Base-by-base conservation (phyloP, 2,797 vertebrate species). In the Mycteria americana region DNA sequence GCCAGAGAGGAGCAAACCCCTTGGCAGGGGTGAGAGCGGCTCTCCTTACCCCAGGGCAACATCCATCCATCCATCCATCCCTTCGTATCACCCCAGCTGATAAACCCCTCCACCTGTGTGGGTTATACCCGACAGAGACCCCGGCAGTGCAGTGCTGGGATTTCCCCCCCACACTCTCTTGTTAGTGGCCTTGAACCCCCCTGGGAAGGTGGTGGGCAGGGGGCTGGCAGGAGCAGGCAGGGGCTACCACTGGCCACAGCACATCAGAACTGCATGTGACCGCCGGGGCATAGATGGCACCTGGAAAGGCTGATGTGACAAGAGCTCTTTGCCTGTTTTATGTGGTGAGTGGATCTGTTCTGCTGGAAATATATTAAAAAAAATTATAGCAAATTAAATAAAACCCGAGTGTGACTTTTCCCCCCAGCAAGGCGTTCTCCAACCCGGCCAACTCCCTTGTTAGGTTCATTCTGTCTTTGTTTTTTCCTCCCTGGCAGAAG, bases 241-340 rank as follows among this genome's bases (percentile, higher is more conserved):
- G 62, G 59, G 18, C 46, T 64, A 43, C 18, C 45, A 37, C 28
- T 0, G 2, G 8, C 76, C 16, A 16, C 45, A 65, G 54, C 69
- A 60, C 74, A 62, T n/a, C 72, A 75, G 81, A 69, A 57, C 62
- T 0, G 0, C 2, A 11, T 30, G 62, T 0, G 6, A 28, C 31
- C 2, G 5, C 53, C 1, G 2, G n/a, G 46, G 24, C 8, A 10
- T 0, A 0, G 43, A 8, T 9, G 22, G 60, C 37, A 24, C 5
- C 25, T 56, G 48, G n/a, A 72, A 77, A 68, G 14, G 64, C 27
- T 59, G 86, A 31, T 39, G 28, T 39, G 21, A n/a, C 63, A 41
- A 60, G 33, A 65, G 63, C 18, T 75, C 46, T 51, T 65, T 39
- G 22, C 37, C 39, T 30, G 14, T 39, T 82, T 59, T 53, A 30